Percentiles rank a stretch among this genome's conserved stretches.
These are phyloP conservation scores for Mycteria americana DNA, from an alignment of 2,797 vertebrate genomes.

Conservation along the genomic window DNA sequence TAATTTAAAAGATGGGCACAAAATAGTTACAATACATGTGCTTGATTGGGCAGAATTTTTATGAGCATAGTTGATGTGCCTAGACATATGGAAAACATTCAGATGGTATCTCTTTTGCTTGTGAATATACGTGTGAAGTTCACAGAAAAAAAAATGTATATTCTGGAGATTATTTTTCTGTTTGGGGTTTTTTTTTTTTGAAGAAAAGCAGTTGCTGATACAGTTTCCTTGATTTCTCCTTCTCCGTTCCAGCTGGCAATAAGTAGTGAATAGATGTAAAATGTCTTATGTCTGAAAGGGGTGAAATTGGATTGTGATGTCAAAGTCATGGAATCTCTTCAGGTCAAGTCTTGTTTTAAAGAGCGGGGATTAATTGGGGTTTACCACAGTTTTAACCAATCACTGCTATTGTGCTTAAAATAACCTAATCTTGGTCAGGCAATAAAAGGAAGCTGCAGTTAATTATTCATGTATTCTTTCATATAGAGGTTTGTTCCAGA, in stretches of 20 bases:
- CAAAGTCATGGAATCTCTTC: conserved; percentile 46
- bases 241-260: neutral
- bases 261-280: neutral
- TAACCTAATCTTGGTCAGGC: conserved; percentile 53
- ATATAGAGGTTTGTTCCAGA: neutral
- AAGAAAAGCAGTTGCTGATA: neutral
- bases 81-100: neutral
- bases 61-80: neutral
- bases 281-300: neutral
- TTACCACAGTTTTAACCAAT: conserved; percentile 52
- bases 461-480: neutral
- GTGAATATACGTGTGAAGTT: neutral
- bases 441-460: neutral
- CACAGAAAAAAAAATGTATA: neutral
- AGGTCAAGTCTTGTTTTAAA: conserved; percentile 61
- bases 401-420: conserved; percentile 42
- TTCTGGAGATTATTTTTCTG: neutral
- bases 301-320: conserved; percentile 67
- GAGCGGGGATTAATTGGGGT: conserved; percentile 53
- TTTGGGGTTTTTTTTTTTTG: neutral
- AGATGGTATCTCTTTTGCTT: neutral
- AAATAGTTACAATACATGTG: neutral
- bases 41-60: neutral
- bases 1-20: neutral
- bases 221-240: neutral